Evolutionary conservation across 2,797 vertebrate species (phyloP).

Genomic region (Brachyrhaphis roseni): DNA sequence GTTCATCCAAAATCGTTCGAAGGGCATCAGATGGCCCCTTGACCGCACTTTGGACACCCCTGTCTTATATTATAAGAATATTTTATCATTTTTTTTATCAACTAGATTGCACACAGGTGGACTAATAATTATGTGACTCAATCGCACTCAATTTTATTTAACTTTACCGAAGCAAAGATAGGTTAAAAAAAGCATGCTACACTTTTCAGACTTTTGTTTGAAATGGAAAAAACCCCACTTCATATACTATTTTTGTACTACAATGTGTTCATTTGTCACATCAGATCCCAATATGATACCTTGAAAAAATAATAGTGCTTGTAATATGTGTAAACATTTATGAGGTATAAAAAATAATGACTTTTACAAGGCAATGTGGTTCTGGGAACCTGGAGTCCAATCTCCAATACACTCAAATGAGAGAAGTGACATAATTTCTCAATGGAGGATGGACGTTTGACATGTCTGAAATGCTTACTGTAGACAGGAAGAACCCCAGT

Average conservation of each 20-base stretch:
- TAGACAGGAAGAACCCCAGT: background rate
- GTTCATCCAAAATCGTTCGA: no score
- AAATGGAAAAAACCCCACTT: background rate
- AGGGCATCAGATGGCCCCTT: no score
- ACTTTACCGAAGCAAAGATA: background rate
- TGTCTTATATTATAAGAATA: background rate
- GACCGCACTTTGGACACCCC: no score
- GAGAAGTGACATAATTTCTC: background rate
- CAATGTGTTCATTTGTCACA: background rate
- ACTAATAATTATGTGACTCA: background rate
- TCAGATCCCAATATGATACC: background rate
- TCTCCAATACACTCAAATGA: background rate
- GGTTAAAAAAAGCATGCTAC: background rate
- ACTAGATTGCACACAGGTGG: background rate
- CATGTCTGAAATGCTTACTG: background rate
- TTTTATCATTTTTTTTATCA: background rate
- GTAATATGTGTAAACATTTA: background rate
- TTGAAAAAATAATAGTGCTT: background rate
- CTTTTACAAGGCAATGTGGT: background rate
- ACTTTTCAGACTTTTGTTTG: slow-evolving; percentile 1
- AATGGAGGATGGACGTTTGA: background rate
- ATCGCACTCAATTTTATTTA: background rate
- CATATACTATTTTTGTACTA: background rate
- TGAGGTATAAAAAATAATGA: background rate
- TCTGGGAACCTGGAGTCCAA: background rate